Evolutionary conservation across 2,888 invertebrate species (phyloP), one percentile per base, ranked within the genome.

Genomic region (Spilosoma lubricipeda): DNA sequence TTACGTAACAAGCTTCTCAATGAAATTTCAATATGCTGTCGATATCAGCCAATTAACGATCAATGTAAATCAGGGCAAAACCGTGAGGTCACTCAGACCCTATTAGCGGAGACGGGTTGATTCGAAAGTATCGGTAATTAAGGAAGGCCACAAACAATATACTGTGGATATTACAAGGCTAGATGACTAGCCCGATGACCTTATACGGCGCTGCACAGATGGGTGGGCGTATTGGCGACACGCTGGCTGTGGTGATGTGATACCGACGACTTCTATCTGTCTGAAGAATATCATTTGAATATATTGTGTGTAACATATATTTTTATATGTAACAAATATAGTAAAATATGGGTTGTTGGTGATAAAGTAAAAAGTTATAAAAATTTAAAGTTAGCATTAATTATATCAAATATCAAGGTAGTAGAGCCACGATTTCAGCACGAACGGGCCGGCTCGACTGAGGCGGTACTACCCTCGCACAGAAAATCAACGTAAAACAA

Each of bases 61-160:
- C 85, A 80, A 90, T 86, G 87, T 89, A 90, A 91, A 90, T 91
- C 91, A 89, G 91, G 88, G 87, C 90, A 87, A 85, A 83, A 80
- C 81, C 82, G 82, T 89, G 88, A 91, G 91, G 91, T 88, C 90
- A 87, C 75, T 79, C 69, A 64, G 84, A 76, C 89, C 90, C 88
- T 90, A 89, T 89, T 89, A 87, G 88, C 85, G 78, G 83, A 84
- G 89, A 88, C 89, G 89, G 89, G 89, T 88, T 85, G 77, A 85
- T 89, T 91, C 86, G 91, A 92, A 91, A 92, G 90, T 90, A 87
- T 86, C 84, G 85, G 84, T 89, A 90, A 90, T 90, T 90, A 90
- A 87, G 85, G 88, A 90, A 91, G 92, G 91, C 86, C 84, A 70
- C 72, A 79, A 84, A 90, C 91, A 90, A 90, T 90, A 82, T 78